Evolutionary conservation across 2,113 vertebrate genomes (phyloP).

Genomic region (Camelus bactrianus): DNA sequence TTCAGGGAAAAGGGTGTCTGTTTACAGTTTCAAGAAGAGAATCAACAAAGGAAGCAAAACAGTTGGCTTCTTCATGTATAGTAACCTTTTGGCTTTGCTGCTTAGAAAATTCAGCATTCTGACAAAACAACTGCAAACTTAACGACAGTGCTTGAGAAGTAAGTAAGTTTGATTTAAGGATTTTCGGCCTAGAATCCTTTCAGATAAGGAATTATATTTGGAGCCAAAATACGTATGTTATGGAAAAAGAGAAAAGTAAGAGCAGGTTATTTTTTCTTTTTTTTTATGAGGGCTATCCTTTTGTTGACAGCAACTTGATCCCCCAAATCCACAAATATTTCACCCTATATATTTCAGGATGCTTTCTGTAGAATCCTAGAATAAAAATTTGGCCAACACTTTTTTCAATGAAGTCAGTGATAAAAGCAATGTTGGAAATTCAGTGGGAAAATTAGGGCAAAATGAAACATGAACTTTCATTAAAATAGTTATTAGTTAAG

Average conservation of each 20-base stretch:
- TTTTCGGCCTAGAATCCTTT: constrained; percentile 65
- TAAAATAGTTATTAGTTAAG: constrained; percentile 61
- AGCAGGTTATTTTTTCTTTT: neutral
- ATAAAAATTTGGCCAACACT: neutral
- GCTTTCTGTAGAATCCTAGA: neutral
- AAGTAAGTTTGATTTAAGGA: constrained; percentile 37
- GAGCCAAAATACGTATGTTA: neutral
- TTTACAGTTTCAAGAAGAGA: constrained; percentile 64
- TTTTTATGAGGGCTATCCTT: neutral
- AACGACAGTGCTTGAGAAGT: constrained; percentile 58
- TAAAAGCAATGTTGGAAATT: constrained; percentile 24
- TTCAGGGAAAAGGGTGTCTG: constrained; percentile 68
- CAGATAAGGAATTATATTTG: constrained; percentile 9
- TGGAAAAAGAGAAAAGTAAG: constrained; percentile 34
- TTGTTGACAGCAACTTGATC: constrained; percentile 13
- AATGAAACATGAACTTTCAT: constrained; percentile 25
- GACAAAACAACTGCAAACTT: constrained; percentile 62
- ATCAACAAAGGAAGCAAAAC: constrained; percentile 54
- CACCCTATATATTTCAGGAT: neutral
- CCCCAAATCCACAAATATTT: neutral
- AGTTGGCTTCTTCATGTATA: constrained; percentile 54
- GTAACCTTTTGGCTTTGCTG: constrained; percentile 63
- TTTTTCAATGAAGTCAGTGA: neutral
- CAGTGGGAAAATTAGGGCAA: neutral
- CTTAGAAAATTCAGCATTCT: constrained; percentile 62